Evolutionary conservation across 64 coral and sea anemone species (phyloP), one percentile per base, ranked within the genome.

Genomic region (Astreopora myriophthalma): DNA sequence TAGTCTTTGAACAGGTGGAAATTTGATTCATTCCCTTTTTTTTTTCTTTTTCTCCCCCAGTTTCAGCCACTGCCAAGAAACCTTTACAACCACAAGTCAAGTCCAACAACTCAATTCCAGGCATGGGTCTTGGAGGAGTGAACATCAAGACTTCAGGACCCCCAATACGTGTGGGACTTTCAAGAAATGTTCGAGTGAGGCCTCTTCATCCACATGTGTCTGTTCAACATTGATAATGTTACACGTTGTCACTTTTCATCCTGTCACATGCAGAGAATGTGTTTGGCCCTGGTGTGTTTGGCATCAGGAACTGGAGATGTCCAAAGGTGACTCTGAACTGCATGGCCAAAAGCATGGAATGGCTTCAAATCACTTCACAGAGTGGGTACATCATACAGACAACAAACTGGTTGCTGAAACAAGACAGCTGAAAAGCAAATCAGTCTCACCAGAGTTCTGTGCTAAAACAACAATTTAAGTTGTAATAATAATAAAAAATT

Each of bases 181-280:
- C 95, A 39, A 81, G 95, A 62, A 96, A 96, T 90, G 80, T 93
- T 13, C 77, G 95, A 12, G 91, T 96, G 12, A 96, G 93, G 68
- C 95, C 95, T 25, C 74, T 96, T 34, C 88, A 89, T 30, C 86
- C 95, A 7, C 84, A 96, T 60, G 72, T 96, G 3, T 87, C 94
- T 31, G 89, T 96, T 34, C 94, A 96, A 28, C 89, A 96, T 23
- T 96, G 66, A 69, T 36, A 29, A 26, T 52, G 67, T 19, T 76
- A 14, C 19, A 42, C n/a, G n/a, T n/a, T 40, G 77, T 63, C 61
- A 26, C 6, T 26, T 24, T 64, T 37, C 30, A 36, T 34, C 22
- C 14, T n/a, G 30, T 22, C 20, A 31, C n/a, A 37, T 73, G 70
- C 33, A 73, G 2, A 73, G 32, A 36, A 22, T 16, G 12, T 2